Conservation (phyloP, 37 sponge, comb jelly and placozoan genomes). For the Dysidea cf. avara region DNA sequence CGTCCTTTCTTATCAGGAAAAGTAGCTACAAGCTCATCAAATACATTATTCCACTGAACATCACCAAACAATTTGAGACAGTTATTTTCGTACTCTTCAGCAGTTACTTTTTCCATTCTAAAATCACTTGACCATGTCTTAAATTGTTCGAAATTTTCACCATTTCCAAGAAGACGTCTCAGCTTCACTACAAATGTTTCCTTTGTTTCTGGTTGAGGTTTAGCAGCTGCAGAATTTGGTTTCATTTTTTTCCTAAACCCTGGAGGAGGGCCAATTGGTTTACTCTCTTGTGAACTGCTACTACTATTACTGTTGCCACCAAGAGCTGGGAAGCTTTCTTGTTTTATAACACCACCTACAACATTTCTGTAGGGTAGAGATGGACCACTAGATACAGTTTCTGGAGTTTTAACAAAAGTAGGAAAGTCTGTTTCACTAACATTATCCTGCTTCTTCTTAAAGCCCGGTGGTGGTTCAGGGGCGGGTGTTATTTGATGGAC, state of each 20-base stretch:
- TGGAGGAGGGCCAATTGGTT: not conserved
- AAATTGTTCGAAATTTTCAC: conserved; percentile 34
- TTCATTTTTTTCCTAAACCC: not conserved
- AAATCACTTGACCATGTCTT: conserved; percentile 39
- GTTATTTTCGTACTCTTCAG: conserved; percentile 18
- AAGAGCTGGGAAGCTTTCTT: not conserved
- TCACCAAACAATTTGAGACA: conserved; percentile 25
- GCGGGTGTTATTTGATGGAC: not conserved
- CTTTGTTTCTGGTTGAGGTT: not conserved
- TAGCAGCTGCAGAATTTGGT: not conserved
- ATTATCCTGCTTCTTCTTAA: too few relatives aligned
- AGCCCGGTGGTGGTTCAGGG: not conserved
- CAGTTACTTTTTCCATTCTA: conserved; percentile 17
- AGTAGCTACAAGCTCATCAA: too few relatives aligned
- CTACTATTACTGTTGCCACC: conserved; percentile 6
- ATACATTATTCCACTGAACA: not conserved
- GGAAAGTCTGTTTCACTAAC: too few relatives aligned
- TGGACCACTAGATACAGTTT: too few relatives aligned
- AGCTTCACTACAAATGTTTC: not conserved
- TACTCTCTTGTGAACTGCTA: too few relatives aligned
- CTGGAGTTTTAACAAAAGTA: too few relatives aligned
- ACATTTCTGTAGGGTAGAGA: too few relatives aligned
- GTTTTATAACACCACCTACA: too few relatives aligned
- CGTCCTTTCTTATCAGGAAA: too few relatives aligned
- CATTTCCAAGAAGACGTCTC: conserved; percentile 22